Conservation (phyloP, 2,113 vertebrate genomes). For the Hemiprocne comata region DNA sequence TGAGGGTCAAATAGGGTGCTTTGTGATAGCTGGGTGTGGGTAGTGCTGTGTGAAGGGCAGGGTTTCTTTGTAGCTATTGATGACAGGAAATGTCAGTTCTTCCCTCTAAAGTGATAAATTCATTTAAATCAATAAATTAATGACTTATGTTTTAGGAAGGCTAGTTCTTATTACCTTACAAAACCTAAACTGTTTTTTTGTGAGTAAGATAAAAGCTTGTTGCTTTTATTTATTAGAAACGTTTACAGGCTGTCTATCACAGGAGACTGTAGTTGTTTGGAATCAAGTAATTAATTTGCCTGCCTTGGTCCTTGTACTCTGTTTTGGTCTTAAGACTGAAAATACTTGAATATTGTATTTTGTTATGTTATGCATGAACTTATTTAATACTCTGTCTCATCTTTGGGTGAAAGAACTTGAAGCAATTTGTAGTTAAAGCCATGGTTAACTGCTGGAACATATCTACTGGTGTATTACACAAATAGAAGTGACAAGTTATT, state of each 20-base stretch:
- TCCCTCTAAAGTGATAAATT: not conserved
- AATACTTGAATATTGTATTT: not conserved
- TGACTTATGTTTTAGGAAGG: not conserved
- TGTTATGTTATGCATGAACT: not conserved
- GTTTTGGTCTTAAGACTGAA: not conserved
- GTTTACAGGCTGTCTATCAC: not conserved
- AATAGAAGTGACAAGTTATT: not conserved
- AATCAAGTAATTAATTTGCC: not conserved
- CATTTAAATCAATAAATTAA: not conserved
- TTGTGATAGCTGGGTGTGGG: not conserved
- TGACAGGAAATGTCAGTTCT: not conserved
- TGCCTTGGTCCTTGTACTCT: not conserved
- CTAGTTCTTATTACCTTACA: not conserved
- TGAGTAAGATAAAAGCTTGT: not conserved
- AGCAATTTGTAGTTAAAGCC: not conserved
- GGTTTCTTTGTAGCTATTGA: not conserved
- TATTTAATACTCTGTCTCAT: not conserved
- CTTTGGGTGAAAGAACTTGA: not conserved
- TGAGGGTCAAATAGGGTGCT: not conserved
- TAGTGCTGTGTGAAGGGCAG: not conserved
- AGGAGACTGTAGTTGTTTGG: not conserved
- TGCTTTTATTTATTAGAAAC: not conserved
- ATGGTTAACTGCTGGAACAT: not conserved
- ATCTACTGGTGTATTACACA: not conserved
- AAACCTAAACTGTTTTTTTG: not conserved